Conservation (phyloP, 1,140 invertebrate species). For the Rhopalosiphum padi region DNA sequence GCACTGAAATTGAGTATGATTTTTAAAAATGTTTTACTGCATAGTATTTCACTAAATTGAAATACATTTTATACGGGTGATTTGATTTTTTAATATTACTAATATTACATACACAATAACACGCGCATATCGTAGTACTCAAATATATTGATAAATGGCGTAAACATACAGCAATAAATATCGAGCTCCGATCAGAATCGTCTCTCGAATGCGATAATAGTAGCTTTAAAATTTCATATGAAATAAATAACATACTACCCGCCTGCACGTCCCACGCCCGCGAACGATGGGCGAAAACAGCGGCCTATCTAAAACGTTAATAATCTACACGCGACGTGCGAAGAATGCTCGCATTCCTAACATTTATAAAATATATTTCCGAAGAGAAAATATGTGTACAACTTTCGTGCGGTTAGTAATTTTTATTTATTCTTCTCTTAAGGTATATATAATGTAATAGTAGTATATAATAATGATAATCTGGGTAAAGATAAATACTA, state of each 20-base stretch:
- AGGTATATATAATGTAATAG: too few relatives aligned
- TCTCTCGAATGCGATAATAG: background rate
- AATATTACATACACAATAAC: too few relatives aligned
- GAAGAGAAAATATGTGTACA: background rate
- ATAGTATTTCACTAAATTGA: background rate
- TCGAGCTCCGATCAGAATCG: background rate
- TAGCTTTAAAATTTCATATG: background rate
- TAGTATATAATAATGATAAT: too few relatives aligned
- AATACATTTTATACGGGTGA: background rate
- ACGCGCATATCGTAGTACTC: too few relatives aligned
- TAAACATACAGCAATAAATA: background rate
- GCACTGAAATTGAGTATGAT: background rate
- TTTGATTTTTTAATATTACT: background rate
- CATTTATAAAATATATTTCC: constrained; percentile 2
- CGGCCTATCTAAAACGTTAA: constrained; percentile 14
- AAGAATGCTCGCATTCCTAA: background rate
- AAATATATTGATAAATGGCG: background rate
- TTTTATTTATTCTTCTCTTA: background rate
- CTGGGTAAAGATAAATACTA: too few relatives aligned
- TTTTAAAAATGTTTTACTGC: background rate
- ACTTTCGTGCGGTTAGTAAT: background rate
- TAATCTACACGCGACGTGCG: background rate
- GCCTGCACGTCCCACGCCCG: background rate
- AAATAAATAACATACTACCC: background rate
- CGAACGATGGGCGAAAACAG: background rate